Evolutionary conservation across 1,140 invertebrate genomes (phyloP), one percentile per base, ranked within the genome.

Genomic region (Ips typographus): DNA sequence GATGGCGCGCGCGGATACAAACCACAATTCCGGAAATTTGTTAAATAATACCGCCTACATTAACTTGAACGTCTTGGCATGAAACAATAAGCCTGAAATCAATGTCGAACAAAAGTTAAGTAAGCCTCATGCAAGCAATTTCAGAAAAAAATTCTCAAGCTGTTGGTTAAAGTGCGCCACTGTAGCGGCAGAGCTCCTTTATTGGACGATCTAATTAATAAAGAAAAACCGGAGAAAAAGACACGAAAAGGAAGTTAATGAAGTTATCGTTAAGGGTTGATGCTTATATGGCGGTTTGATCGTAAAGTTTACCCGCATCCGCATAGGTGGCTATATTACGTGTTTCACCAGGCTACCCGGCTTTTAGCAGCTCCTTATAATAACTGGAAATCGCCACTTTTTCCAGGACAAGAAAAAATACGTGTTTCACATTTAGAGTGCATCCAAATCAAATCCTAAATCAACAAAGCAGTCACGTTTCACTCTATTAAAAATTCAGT

Each of bases 161-260:
- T 2, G 3, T 8, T 8, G 44, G 3, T 49, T 8, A 49, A 3
- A 49, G 44, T 49, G 22, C 59, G 59, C 59, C 43, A 47, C 42
- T 61, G 59, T 6, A 7, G 37, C 40, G 4, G 61, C 22, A 43
- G 51, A 41, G 41, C 36, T n/a, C 52, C 42, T 65, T 65, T 65
- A 65, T 65, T 65, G 63, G 51, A 40, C 8, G 40, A 65, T 56
- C 63, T 43, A 65, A 65, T 65, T 65, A 65, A 65, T 65, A 65
- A 65, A 65, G 51, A 43, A 65, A 65, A 65, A 56, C 63, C 52
- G 40, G 63, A 55, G 63, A 41, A 65, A 65, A 56, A 65, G 41
- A 56, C 52, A 65, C 39, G 40, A 42, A 22, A 7, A 40, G 37
- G 36, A 56, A 65, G 63, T n/a, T 65, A 65, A 65, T 65, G 51